Evolutionary conservation across 37 sponge, comb jelly and placozoan species (phyloP).

Genomic region (Mnemiopsis leidyi): DNA sequence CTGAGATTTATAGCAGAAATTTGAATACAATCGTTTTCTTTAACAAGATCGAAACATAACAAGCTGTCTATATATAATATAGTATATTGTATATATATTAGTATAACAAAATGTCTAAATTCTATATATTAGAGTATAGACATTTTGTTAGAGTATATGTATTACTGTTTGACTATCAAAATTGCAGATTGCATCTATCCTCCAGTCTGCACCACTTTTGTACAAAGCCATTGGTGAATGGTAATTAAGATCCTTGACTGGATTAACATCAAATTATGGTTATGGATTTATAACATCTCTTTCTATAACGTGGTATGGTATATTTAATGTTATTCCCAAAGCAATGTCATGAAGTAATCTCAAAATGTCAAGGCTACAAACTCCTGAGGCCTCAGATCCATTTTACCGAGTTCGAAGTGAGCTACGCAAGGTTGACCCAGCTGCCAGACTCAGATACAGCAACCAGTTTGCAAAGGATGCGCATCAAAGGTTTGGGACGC

Average conservation of each 20-base stretch:
- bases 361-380: background rate
- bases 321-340: background rate
- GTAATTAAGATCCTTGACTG: no score
- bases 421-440: slow-evolving; percentile 7
- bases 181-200: background rate
- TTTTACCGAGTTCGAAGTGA: slow-evolving; percentile 43
- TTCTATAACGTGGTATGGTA: background rate
- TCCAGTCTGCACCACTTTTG: no score
- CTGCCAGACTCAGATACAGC: slow-evolving; percentile 42
- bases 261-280: no score
- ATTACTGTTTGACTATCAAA: background rate
- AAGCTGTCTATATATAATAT: no score
- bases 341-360: background rate
- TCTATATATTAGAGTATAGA: no score
- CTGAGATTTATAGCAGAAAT: no score
- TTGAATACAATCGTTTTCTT: no score
- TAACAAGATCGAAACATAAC: no score
- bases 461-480: slow-evolving; percentile 50
- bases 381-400: slow-evolving; percentile 52
- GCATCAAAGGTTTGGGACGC: background rate
- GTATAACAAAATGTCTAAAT: no score
- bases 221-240: no score
- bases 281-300: background rate
- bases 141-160: background rate
- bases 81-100: no score